A percentile compares a stretch with the other conserved stretches of the same genome.
Evolutionary conservation across 2,113 vertebrate genomes (phyloP).

Genomic region (Triplophysa tibetana): DNA sequence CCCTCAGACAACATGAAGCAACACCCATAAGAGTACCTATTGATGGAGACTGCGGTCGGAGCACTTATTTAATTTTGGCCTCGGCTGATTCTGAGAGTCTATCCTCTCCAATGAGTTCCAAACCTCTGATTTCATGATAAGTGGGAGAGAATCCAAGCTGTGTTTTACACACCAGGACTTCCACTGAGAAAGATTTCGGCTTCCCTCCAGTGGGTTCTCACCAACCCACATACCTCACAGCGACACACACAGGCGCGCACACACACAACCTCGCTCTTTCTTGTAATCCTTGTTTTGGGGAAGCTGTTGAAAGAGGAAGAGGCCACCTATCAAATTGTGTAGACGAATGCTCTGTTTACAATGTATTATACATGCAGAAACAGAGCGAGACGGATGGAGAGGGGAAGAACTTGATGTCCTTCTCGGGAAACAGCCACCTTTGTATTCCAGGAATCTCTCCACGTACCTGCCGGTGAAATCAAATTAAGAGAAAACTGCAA

Average conservation of each 20-base stretch:
- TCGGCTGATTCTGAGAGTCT: constrained; percentile 1
- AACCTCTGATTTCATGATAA: constrained; percentile 25
- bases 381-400: not conserved
- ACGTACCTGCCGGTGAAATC: constrained; percentile 48
- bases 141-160: constrained; percentile 17
- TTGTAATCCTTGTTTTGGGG: not conserved
- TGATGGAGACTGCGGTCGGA: constrained; percentile 9
- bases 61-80: constrained; percentile 5
- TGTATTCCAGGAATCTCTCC: constrained; percentile 50
- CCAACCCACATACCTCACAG: not conserved
- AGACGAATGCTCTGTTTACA: constrained; percentile 62
- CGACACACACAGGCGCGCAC: not conserved
- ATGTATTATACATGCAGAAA: constrained; percentile 63
- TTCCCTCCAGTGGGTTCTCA: not conserved
- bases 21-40: constrained; percentile 22
- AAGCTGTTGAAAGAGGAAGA: constrained; percentile 62
- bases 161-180: constrained; percentile 43
- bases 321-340: constrained; percentile 57
- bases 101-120: constrained; percentile 30
- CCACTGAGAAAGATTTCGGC: not conserved
- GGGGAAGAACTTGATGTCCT: constrained; percentile 19
- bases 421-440: not conserved
- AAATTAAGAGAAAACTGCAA: constrained; percentile 53
- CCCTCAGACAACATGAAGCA: constrained; percentile 2
- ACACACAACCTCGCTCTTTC: not conserved